Evolutionary conservation across 2,113 vertebrate genomes (phyloP), one percentile per base, ranked within the genome.

Genomic region (Percopsis transmontana): DNA sequence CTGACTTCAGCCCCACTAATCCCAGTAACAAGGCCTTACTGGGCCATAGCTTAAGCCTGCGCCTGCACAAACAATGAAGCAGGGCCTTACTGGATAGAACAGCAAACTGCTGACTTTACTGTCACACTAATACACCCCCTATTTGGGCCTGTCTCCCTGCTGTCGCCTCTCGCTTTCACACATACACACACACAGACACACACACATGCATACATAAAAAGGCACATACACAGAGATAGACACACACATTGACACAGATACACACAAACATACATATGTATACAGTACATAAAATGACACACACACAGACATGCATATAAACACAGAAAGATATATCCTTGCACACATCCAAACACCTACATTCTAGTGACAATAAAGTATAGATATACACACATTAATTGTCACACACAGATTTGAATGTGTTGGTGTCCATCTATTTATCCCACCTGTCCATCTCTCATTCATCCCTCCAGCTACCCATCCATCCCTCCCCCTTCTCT

Each of bases 61-160:
- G 74, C 66, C 73, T 44, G 12, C 24, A 13, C 66, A 66, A 68
- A 92, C 92, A 93, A 92, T 87, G 83, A 84, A 70, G 65, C 52
- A 8, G 83, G 87, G 90, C 85, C 91, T 91, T 90, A 84, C 73
- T 53, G 53, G 66, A 78, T 63, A 77, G 69, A 74, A 47, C 27
- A 18, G 68, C 88, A 93, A 92, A 92, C 82, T 92, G 93, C 93
- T 94, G 93, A 94, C 91, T 83, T 82, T 79, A 75, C 77, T 72
- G 52, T 77, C 70, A 67, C 45, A 73, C 76, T 90, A 91, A 92
- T 86, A 33, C 88, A 62, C 70, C 70, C 68, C 60, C 84, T 55
- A 77, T 83, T 89, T 85, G 89, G 83, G 76, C 68, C 81, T 40
- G 66, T 80, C 85, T 81, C 84, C 18, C 69, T 80, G 72, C 62